Evolutionary conservation across 2,888 invertebrate genomes (phyloP).

Genomic region (Agrochola litura): DNA sequence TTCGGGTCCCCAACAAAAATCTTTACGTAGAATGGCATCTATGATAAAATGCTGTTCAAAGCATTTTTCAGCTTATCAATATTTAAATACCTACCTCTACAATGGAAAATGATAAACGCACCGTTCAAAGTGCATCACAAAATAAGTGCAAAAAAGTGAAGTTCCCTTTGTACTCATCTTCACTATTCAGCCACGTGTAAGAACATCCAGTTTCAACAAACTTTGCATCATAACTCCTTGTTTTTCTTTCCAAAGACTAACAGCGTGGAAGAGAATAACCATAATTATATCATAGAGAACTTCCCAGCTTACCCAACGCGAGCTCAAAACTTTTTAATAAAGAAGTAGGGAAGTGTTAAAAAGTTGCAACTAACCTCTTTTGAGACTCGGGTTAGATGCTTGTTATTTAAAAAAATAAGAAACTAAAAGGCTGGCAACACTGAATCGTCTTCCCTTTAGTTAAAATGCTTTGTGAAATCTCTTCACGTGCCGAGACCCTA

Average conservation of each 20-base stretch:
- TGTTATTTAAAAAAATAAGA: slow-evolving; percentile 49
- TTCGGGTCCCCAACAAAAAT: too few relatives aligned
- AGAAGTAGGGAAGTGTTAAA: slow-evolving; percentile 24
- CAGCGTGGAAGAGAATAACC: slow-evolving; percentile 23
- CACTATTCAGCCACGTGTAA: background rate
- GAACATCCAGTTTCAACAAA: slow-evolving; percentile 9
- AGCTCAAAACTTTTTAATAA: slow-evolving; percentile 33
- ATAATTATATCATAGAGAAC: slow-evolving; percentile 41
- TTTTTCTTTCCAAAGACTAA: slow-evolving; percentile 7
- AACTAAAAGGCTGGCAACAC: slow-evolving; percentile 36
- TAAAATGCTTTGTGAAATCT: slow-evolving; percentile 55
- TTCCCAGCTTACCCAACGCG: slow-evolving; percentile 9
- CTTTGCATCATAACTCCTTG: slow-evolving; percentile 11
- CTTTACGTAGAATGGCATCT: background rate
- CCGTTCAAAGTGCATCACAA: background rate
- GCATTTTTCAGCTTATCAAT: background rate
- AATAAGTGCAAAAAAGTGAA: background rate
- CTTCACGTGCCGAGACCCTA: slow-evolving; percentile 46
- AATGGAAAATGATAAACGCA: background rate
- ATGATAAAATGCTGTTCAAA: background rate
- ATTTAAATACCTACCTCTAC: background rate
- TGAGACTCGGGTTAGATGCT: slow-evolving; percentile 38
- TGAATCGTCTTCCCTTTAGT: slow-evolving; percentile 44
- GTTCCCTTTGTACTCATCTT: background rate
- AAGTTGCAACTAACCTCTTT: slow-evolving; percentile 41